Percentiles rank a stretch among this genome's conserved stretches.
Conservation (phyloP, 2,797 vertebrate genomes). For the Phrynocephalus vlangalii region DNA sequence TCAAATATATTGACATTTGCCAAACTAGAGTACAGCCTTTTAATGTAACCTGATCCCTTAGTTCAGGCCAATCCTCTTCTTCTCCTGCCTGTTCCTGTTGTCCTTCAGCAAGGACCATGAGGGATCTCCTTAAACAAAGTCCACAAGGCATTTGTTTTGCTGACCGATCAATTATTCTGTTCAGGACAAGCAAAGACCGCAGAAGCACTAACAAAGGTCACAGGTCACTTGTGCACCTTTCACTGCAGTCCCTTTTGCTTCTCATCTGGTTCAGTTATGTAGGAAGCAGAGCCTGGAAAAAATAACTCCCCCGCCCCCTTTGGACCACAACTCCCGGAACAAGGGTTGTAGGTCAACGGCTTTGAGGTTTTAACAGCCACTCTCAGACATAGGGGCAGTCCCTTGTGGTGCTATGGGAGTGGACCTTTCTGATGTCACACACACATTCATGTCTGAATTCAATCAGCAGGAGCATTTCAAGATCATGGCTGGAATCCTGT, state of each 20-base stretch:
- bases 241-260: not conserved
- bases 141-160: slow-evolving; percentile 25
- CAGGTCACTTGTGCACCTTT: not conserved
- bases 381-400: too few species aligned
- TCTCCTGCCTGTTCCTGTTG: slow-evolving; percentile 19
- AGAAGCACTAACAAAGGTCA: slow-evolving; percentile 8
- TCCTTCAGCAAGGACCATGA: slow-evolving; percentile 42
- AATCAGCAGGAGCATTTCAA: too few species aligned
- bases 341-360: too few species aligned
- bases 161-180: slow-evolving; percentile 19
- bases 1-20: not conserved
- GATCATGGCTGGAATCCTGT: too few species aligned
- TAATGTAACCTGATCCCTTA: slow-evolving; percentile 64
- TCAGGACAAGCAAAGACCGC: slow-evolving; percentile 12
- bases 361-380: too few species aligned
- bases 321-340: too few species aligned
- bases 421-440: too few species aligned
- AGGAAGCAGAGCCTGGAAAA: not conserved
- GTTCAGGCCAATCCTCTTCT: slow-evolving; percentile 67
- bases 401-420: too few species aligned
- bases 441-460: too few species aligned
- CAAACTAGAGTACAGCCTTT: slow-evolving; percentile 49
- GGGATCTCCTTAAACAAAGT: slow-evolving; percentile 45
- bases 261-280: not conserved
- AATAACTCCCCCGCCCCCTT: too few species aligned